Evolutionary conservation across 2,113 vertebrate genomes (phyloP).

Genomic region (Andinoacara biseriatus): DNA sequence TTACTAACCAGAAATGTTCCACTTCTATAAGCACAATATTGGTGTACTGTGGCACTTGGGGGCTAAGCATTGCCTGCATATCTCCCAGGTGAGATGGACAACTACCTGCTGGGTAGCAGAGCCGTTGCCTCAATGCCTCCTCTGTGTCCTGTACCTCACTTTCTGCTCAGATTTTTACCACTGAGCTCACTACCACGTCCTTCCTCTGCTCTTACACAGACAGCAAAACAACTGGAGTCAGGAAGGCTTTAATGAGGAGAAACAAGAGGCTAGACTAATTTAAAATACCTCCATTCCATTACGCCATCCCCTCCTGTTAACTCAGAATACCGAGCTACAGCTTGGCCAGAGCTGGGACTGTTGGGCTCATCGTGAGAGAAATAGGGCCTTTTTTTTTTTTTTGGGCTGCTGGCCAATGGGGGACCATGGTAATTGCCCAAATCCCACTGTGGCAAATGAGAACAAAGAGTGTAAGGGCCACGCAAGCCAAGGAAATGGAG

Average conservation of each 20-base stretch:
- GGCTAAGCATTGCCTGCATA: slow-evolving; percentile 13
- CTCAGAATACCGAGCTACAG: slow-evolving; percentile 43
- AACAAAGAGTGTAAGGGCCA: slow-evolving; percentile 47
- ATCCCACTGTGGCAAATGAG: slow-evolving; percentile 68
- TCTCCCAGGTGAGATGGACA: slow-evolving; percentile 57
- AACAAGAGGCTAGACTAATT: slow-evolving; percentile 69
- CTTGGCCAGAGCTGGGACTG: slow-evolving; percentile 37
- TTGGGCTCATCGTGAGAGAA: slow-evolving; percentile 45
- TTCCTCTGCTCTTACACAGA: slow-evolving; percentile 48
- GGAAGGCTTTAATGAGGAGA: slow-evolving; percentile 63
- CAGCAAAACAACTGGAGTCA: slow-evolving; percentile 71
- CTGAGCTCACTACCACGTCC: slow-evolving; percentile 33
- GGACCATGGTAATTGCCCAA: slow-evolving; percentile 72
- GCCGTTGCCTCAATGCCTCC: slow-evolving; percentile 15
- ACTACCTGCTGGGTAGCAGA: slow-evolving; percentile 38
- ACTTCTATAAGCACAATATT: slow-evolving; percentile 39
- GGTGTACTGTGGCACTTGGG: slow-evolving; percentile 14
- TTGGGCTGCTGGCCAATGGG: slow-evolving; percentile 61
- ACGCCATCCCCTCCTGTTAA: slow-evolving; percentile 35
- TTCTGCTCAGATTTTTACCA: slow-evolving; percentile 20
- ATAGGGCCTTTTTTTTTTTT: slow-evolving; percentile 47
- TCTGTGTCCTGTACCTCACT: slow-evolving; percentile 8
- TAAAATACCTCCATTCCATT: slow-evolving; percentile 40
- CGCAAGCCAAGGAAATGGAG: slow-evolving; percentile 51
- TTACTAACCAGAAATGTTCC: slow-evolving; percentile 45